Evolutionary conservation across 2,797 vertebrate genomes (phyloP), one percentile per base, ranked within the genome.

Genomic region (Poecilia picta): DNA sequence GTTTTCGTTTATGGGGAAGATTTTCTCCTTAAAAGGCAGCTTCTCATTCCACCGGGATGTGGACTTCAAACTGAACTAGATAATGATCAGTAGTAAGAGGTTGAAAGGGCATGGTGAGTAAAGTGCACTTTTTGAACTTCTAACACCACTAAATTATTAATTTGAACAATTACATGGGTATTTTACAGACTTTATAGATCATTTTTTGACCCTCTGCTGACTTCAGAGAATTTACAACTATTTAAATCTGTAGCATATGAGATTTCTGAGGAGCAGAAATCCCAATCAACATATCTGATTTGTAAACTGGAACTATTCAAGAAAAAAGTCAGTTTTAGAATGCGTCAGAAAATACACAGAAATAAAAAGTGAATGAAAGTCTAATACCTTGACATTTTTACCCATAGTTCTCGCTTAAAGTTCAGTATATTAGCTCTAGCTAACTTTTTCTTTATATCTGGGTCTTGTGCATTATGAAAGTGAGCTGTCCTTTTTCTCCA

Each of bases 401-500:
- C 43, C 20, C 2, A 28, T 71, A n/a, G 16, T 71, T 71, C 12
- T 71, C 12, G 6, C 28, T 23, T 6, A n/a, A 16, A 43, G 33
- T 28, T 57, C 23, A 53, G 4, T 36, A 23, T 49, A 31, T 66
- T 66, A 25, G 23, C 25, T 47, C 3, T 74, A 15, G 18, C 12
- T 71, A 23, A 64, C 39, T 72, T 76, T 76, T 77, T 20, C 31
- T 46, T 71, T 46, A 45, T 70, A 71, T 71, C 68, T 71, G 43
- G 68, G 68, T 71, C 68, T 71, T 23, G 13, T 45, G 39, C 10
- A 23, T 39, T 12, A 43, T 70, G 41, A 25, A 25, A 11, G 68
- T 46, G 18, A 76, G 8, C 41, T 47, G 12, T 79, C 43, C 46
- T 64, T 64, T 70, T 70, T 46, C 57, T 73, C 23, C 57, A 36